Conservation (phyloP, 2,888 invertebrate genomes). For the Globia sparganii region DNA sequence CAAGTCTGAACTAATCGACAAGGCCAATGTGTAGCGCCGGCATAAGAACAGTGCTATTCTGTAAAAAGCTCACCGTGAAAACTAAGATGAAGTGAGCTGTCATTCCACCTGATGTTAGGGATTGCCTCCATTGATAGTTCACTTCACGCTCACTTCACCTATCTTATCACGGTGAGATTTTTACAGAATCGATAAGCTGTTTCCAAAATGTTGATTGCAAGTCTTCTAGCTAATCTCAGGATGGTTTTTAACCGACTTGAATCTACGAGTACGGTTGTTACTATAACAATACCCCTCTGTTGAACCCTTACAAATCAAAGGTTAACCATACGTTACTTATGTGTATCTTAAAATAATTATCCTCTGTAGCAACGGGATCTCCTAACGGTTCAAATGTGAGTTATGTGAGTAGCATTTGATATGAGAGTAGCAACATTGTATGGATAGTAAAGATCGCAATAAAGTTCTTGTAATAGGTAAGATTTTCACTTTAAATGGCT, state of each 20-base stretch:
- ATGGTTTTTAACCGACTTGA: neutral
- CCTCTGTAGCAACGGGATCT: constrained; percentile 44
- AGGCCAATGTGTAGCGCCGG: no score
- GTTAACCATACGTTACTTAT: constrained; percentile 25
- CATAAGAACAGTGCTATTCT: no score
- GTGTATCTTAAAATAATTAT: constrained; percentile 30
- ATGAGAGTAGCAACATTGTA: constrained; percentile 34
- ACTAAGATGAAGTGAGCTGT: no score
- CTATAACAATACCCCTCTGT: constrained; percentile 23
- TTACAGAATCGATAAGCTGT: no score
- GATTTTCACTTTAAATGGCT: no score
- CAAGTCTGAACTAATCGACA: no score
- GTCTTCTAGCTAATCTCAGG: neutral
- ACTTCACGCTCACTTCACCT: no score
- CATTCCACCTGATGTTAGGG: no score
- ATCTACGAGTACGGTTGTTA: neutral
- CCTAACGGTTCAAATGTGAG: constrained; percentile 15
- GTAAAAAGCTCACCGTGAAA: no score
- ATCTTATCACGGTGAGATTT: no score
- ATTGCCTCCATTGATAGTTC: no score
- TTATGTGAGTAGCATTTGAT: constrained; percentile 9
- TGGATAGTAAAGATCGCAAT: neutral
- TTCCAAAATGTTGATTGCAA: neutral
- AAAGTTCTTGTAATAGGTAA: neutral
- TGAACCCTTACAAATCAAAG: constrained; percentile 12